A percentile compares a stretch with the other conserved stretches of the same genome.
Evolutionary conservation across 1,140 invertebrate species (phyloP).

Genomic region (Drosophila melanogaster): Release_6_plus_ISO1_MT NT_033779.5:242501-243000

Average conservation of each 20-base stretch:
- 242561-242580: slow-evolving; percentile 19
- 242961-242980: too few species aligned
- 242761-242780: slow-evolving; percentile 5
- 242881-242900: background rate
- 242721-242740: slow-evolving; percentile 76
- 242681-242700: slow-evolving; percentile 73
- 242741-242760: slow-evolving; percentile 54
- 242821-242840: slow-evolving; percentile 36
- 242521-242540: slow-evolving; percentile 5
- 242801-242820: slow-evolving; percentile 23
- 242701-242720: slow-evolving; percentile 82
- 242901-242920: background rate
- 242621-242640: slow-evolving; percentile 74
- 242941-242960: background rate
- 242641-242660: slow-evolving; percentile 59
- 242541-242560: slow-evolving; percentile 10
- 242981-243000: too few species aligned
- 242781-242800: background rate
- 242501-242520: slow-evolving; percentile 8
- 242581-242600: slow-evolving; percentile 36
- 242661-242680: slow-evolving; percentile 40
- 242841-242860: background rate
- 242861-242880: slow-evolving; percentile 49
- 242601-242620: slow-evolving; percentile 82
- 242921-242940: slow-evolving; percentile 58